Conservation (phyloP, 2,113 vertebrate genomes). For the Neotoma lepida region DNA sequence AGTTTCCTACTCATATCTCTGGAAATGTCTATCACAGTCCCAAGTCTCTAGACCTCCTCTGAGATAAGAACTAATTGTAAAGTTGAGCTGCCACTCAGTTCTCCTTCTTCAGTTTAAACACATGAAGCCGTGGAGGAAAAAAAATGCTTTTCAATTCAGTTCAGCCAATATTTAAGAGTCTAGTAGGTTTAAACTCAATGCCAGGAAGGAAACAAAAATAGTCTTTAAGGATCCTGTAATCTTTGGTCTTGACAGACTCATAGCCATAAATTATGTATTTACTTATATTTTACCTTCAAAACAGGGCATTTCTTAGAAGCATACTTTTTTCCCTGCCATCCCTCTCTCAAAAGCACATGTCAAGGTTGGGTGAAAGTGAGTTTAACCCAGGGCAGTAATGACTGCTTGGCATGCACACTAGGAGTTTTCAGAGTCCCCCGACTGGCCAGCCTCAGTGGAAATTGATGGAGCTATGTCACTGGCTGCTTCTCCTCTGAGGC, state of each 20-base stretch:
- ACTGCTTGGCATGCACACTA: conserved; percentile 20
- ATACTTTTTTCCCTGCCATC: conserved; percentile 32
- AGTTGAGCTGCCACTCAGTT: neutral
- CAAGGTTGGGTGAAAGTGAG: conserved; percentile 30
- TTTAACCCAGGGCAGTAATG: neutral
- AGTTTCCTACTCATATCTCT: neutral
- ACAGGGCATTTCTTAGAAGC: conserved; percentile 9
- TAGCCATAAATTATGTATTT: conserved; percentile 24
- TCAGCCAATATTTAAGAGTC: neutral
- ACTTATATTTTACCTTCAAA: neutral
- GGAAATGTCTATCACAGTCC: neutral
- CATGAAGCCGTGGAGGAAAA: neutral
- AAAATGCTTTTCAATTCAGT: neutral
- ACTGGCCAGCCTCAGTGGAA: conserved; percentile 6
- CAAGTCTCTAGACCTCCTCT: neutral
- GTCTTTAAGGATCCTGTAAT: conserved; percentile 25
- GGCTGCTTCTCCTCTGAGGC: conserved; percentile 24
- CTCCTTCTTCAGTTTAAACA: neutral
- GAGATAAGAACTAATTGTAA: neutral
- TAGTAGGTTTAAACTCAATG: neutral
- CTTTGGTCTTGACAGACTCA: neutral
- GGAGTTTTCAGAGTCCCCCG: neutral
- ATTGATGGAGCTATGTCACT: neutral
- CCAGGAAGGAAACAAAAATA: neutral
- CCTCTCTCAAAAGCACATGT: conserved; percentile 4